Evolutionary conservation across 2,113 vertebrate species (phyloP), one percentile per base, ranked within the genome.

Genomic region (Pseudopodoces humilis): DNA sequence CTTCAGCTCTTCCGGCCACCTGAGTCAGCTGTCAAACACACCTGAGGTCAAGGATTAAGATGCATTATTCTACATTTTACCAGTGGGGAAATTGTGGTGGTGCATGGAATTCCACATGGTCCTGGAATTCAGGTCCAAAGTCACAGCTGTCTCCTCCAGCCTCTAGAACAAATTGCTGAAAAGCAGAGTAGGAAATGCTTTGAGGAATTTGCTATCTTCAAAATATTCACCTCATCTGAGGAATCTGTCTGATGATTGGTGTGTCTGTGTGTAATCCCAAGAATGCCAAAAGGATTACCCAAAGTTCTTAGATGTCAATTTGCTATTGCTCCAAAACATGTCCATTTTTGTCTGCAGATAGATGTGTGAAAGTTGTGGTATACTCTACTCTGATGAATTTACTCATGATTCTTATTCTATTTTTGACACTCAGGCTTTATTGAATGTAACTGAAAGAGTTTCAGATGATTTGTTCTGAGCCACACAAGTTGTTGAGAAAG

Each of bases 41-140:
- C 15, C 15, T n/a, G 16, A 83, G 50, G 28, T 47, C 33, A 82
- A 72, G 67, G 49, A 64, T 49, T 52, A 27, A 75, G 31, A 37
- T 39, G 35, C n/a, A 7, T 68, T 78, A 33, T 52, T 83, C 67
- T 46, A 25, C 12, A 43, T 3, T 77, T 80, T 7, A 39, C 43
- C 84, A 62, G 28, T 37, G 41, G 33, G 43, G 25, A 80, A 71
- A 46, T 12, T 5, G 75, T 64, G 13, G 24, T 33, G n/a, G 31
- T 58, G 28, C 63, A n/a, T 25, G 22, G 58, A 78, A 44, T 0
- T 0, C 39, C 46, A 47, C 14, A 5, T 0, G 3, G 35, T 78
- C 35, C 25, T 58, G 68, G 55, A n/a, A 9, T 59, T 69, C 46
- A 62, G 19, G 50, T 44, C 50, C 39, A 28, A 71, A 16, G 43